A percentile compares a stretch with the other conserved stretches of the same genome.
Conservation (phyloP, 2,888 invertebrate genomes). For the Leptopilina syphax region DNA sequence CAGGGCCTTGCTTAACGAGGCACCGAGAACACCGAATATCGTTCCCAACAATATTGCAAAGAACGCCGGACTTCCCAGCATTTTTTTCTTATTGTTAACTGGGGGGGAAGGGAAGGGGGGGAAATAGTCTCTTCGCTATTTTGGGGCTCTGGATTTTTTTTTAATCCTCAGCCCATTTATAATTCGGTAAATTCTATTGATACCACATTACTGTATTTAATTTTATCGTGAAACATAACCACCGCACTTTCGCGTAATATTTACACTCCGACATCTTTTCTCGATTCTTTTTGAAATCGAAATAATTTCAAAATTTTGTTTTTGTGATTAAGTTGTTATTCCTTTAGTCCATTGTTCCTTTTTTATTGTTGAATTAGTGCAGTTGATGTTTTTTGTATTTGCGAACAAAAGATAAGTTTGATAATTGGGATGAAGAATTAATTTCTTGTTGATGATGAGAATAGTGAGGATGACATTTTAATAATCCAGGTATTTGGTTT, state of each 20-base stretch:
- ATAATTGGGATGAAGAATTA: no score
- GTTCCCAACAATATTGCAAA: constrained; percentile 81
- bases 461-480: background rate
- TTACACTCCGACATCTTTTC: constrained; percentile 18
- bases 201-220: constrained; percentile 49
- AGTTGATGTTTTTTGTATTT: no score
- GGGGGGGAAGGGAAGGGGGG: no score
- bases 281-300: background rate
- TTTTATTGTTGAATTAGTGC: no score
- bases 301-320: background rate
- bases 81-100: constrained; percentile 56
- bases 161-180: constrained; percentile 50
- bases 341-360: no score
- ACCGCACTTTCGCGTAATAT: constrained; percentile 39
- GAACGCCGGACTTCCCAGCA: constrained; percentile 79
- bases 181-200: constrained; percentile 47
- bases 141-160: constrained; percentile 6
- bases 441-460: no score
- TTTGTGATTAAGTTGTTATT: background rate
- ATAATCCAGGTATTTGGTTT: background rate
- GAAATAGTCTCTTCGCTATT: background rate
- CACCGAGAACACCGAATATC: constrained; percentile 81
- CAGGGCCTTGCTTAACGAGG: constrained; percentile 80
- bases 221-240: constrained; percentile 38
- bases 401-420: no score